phyloP scores from a whole-genome alignment of 1,140 invertebrate genomes.

The Ostrea denselamellosa region DNA sequence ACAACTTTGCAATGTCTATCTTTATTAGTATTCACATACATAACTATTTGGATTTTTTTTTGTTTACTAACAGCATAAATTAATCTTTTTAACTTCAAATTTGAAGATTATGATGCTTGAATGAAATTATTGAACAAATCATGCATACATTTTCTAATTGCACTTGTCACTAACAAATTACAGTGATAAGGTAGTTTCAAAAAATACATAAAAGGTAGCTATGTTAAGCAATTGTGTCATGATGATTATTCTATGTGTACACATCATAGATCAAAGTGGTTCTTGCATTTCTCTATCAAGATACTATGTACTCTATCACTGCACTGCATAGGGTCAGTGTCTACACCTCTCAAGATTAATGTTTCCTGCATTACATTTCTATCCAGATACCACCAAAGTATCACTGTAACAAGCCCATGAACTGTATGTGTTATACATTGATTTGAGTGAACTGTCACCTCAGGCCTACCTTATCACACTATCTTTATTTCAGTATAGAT shows the following conservation, averaged over 20 bases:
- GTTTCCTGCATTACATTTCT: not conserved
- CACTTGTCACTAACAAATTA: not conserved
- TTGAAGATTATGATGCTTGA: slow-evolving; percentile 3
- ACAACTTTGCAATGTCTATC: not conserved
- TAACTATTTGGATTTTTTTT: not conserved
- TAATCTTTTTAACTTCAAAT: not conserved
- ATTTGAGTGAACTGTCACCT: slow-evolving; percentile 12
- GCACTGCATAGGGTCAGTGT: not conserved
- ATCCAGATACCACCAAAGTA: not conserved
- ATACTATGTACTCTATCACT: not conserved
- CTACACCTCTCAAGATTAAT: not conserved
- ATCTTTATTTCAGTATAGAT: not conserved
- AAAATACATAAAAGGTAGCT: not conserved
- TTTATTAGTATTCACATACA: not conserved
- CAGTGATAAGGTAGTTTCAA: not conserved
- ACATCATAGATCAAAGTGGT: slow-evolving; percentile 1
- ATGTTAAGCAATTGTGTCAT: not conserved
- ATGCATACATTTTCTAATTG: not conserved
- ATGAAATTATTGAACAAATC: not conserved
- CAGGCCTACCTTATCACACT: slow-evolving; percentile 3
- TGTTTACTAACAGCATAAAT: not conserved
- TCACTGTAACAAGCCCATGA: not conserved
- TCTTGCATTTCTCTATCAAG: not conserved
- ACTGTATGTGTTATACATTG: slow-evolving; percentile 10
- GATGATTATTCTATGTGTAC: not conserved